phyloP scores from a whole-genome alignment of 1,140 invertebrate genomes.

The Drosophila guanche region DNA sequence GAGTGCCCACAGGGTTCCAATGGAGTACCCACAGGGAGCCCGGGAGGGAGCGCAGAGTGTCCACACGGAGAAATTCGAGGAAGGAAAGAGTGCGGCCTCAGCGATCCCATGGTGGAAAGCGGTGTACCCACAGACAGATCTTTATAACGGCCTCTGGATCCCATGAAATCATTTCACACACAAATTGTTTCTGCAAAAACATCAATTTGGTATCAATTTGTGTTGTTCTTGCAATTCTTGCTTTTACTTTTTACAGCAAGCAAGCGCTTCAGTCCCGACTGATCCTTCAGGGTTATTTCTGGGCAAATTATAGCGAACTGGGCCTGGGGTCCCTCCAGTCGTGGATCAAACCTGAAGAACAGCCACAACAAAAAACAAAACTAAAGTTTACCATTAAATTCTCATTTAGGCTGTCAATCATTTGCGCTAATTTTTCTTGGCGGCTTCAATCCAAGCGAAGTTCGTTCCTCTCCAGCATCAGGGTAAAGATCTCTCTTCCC shows the following conservation, averaged over 20 bases:
- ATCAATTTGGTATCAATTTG: conserved; percentile 80
- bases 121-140: neutral
- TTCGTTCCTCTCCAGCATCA: conserved; percentile 10
- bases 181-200: conserved; percentile 55
- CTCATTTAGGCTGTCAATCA: conserved; percentile 82
- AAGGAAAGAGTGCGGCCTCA: too few species aligned
- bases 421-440: conserved; percentile 79
- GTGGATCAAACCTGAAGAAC: conserved; percentile 4
- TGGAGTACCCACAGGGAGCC: conserved; percentile 8
- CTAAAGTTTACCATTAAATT: conserved; percentile 80
- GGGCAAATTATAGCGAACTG: conserved; percentile 66
- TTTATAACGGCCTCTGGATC: conserved; percentile 44
- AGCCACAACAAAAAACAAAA: conserved; percentile 30
- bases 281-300: conserved; percentile 46
- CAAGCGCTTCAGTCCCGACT: conserved; percentile 4
- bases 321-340: conserved; percentile 8
- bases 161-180: neutral
- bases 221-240: conserved; percentile 54
- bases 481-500: neutral
- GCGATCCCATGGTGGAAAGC: neutral
- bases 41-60: conserved; percentile 8
- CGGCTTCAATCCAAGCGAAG: conserved; percentile 45
- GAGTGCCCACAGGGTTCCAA: conserved; percentile 9
- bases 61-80: neutral
- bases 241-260: conserved; percentile 69